These are phyloP conservation scores for Arnoldichthys spilopterus DNA, from an alignment of 2,797 vertebrate species.

Conservation along the genomic window DNA sequence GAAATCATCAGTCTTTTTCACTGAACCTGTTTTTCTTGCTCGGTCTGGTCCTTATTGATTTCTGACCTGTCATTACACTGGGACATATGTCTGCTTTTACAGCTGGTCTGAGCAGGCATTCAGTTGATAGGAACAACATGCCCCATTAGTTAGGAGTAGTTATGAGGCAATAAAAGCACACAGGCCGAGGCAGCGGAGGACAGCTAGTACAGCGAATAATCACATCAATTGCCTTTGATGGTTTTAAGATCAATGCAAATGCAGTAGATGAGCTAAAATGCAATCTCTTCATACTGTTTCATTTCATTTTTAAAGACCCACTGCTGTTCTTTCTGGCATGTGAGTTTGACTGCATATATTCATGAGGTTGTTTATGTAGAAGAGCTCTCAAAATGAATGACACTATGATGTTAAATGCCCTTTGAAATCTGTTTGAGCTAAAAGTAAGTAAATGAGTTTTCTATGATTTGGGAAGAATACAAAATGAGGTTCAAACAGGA, in stretches of 20 bases:
- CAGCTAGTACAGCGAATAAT: slow-evolving; percentile 20
- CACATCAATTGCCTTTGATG: slow-evolving; percentile 35
- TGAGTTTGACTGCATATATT: not conserved
- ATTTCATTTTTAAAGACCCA: not conserved
- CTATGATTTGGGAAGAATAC: not conserved
- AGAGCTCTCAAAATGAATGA: slow-evolving; percentile 1
- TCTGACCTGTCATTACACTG: slow-evolving; percentile 36
- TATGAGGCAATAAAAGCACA: slow-evolving; percentile 29
- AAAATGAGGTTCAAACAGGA: not conserved
- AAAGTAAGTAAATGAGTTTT: not conserved
- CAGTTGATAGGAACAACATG: slow-evolving; percentile 38
- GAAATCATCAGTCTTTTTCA: slow-evolving; percentile 1
- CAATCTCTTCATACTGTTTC: not conserved
- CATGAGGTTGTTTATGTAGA: slow-evolving; percentile 8
- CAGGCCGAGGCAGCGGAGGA: slow-evolving; percentile 7
- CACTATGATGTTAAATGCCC: not conserved
- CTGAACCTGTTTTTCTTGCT: not conserved
- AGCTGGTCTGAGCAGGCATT: slow-evolving; percentile 27
- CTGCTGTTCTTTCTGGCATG: not conserved
- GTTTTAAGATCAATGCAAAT: slow-evolving; percentile 33
- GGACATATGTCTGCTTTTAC: slow-evolving; percentile 38
- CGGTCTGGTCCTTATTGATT: slow-evolving; percentile 44
- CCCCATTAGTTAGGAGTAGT: slow-evolving; percentile 43
- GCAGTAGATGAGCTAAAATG: slow-evolving; percentile 8
- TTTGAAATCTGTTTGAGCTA: not conserved